Base-by-base conservation (phyloP, 2,113 vertebrate genomes). In the Blennius ocellaris region DNA sequence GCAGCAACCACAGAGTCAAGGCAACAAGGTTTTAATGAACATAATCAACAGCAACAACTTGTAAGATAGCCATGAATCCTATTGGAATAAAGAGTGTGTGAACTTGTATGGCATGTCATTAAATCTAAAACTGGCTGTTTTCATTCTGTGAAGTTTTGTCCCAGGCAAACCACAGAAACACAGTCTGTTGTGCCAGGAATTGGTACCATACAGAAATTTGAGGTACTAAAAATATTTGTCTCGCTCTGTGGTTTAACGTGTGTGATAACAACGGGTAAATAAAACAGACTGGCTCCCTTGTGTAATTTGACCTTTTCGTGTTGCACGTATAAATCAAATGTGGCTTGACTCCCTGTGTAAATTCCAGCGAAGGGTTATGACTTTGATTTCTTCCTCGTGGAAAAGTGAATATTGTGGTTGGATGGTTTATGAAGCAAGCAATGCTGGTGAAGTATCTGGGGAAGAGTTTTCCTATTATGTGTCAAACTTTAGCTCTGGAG, bases 161-260 rank as follows among this genome's bases (percentile, higher is more conserved):
- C 44, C 58, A 80, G 58, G 55, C 16, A 30, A 76, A 75, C 73
- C 72, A 16, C 61, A 86, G 70, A 82, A 45, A 61, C 38, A 61
- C 38, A 11, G 5, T 47, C 49, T 6, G 11, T 9, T 58, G 52
- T 49, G 69, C 68, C 74, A 83, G 58, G 48, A 69, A 70, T 72
- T 81, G 51, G 77, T 83, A 80, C 75, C 52, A 17, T 45, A 70
- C 15, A 77, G 60, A 83, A 72, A 90, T 89, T 80, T 7, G 51
- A 87, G 58, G 71, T 77, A 87, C 88, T 77, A 73, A 77, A 91
- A 90, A 72, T 76, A 89, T 84, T 61, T 70, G 39, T 80, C 61
- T 69, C 47, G 16, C 69, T 74, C 61, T 73, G 65, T 15, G 61
- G 79, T 75, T 66, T 48, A 11, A 43, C 48, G 57, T 81, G 80